Base-by-base conservation (phyloP, 2,113 vertebrate species). In the Micronisus gabar region DNA sequence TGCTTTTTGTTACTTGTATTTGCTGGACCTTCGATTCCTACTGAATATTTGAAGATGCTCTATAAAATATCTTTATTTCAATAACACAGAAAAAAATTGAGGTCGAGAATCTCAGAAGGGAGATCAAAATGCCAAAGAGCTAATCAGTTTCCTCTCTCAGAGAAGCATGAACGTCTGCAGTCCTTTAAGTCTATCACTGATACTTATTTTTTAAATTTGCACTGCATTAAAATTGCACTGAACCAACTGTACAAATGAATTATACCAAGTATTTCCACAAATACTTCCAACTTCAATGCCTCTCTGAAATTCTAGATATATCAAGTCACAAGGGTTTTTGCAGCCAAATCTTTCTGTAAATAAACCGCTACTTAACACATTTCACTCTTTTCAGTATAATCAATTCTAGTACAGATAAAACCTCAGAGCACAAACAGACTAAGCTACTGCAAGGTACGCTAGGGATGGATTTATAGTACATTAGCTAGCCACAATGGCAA, bases 401-500 rank as follows among this genome's bases (percentile, higher is more conserved):
- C 23, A 43, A 0, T 41, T 70, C 29, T 38, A 8, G 14, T 52
- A 23, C n/a, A 73, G 43, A 56, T 45, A 53, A 90, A 73, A 62
- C 8, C n/a, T 61, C 30, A 30, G 29, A 53, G 13, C 27, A 80
- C 32, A 85, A 66, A 56, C 0, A 80, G 40, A 70, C 45, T 32
- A 50, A 87, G 36, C 32, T 73, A 73, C 48, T 48, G 43, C 48
- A 83, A 47, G 27, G 58, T 18, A 80, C 0, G 1, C 27, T 47
- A 59, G 15, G 20, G 43, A 47, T n/a, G 18, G 47, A 52, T 75
- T 81, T 72, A 32, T 40, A 92, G 55, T 4, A 76, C 21, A 30
- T 73, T 71, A 84, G 74, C 0, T 3, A 71, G 32, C 41, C 55
- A 62, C 47, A 41, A 27, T 3, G 14, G 45, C 0, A 0, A 73